Conservation (phyloP, 2,797 vertebrate genomes). For the Otus scops region DNA sequence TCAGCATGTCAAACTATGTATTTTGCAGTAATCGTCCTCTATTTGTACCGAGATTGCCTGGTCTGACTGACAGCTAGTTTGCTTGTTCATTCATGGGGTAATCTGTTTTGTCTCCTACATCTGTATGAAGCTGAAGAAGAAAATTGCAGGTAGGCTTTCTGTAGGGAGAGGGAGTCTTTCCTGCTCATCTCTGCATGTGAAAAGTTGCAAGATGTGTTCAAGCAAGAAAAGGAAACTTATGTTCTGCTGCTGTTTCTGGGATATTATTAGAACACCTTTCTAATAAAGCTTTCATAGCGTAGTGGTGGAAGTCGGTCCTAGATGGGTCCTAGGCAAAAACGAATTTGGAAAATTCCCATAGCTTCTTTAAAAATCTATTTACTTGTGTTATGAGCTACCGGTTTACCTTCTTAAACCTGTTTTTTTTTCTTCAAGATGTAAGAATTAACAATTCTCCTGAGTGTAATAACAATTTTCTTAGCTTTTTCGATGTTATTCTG, state of each 20-base stretch:
- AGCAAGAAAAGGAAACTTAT: background rate
- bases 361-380: constrained; percentile 7
- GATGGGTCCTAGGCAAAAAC: background rate
- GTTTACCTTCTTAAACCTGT: background rate
- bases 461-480: background rate
- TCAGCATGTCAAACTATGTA: background rate
- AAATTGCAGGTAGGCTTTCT: constrained; percentile 10
- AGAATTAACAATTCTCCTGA: background rate
- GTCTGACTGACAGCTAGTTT: constrained; percentile 40
- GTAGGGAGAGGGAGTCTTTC: background rate
- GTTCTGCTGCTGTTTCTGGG: background rate
- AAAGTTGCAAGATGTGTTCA: background rate
- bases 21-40: constrained; percentile 48
- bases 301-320: background rate
- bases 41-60: constrained; percentile 18
- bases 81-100: constrained; percentile 30
- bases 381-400: background rate
- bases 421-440: background rate
- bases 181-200: background rate
- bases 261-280: background rate
- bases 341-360: background rate
- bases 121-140: constrained; percentile 15
- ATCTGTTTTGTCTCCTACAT: constrained; percentile 44
- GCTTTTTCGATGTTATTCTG: constrained; percentile 13
- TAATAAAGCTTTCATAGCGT: background rate